Base-by-base conservation (phyloP, 2,888 invertebrate genomes). In the Ectemnius lituratus region DNA sequence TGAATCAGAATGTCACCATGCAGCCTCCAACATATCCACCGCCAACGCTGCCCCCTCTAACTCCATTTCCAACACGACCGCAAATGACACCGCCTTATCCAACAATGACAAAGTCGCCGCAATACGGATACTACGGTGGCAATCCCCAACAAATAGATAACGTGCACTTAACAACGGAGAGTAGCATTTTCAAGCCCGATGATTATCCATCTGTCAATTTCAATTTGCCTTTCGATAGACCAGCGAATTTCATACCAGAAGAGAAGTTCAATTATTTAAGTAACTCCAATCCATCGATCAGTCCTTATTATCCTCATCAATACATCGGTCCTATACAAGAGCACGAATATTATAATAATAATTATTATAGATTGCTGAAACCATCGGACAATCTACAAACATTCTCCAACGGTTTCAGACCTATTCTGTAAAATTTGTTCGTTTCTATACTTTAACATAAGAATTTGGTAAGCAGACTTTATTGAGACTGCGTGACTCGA, bases 121-220 rank as follows among this genome's bases (percentile, higher is more conserved):
- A 78, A 61, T 37, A 73, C 45, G 88, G 87, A 4, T 89, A 89
- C 60, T 89, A 88, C 52, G 86, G 85, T 4, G 90, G 90, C 28
- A 73, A 80, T 77, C 85, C 89, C 0, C 90, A 89, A 67, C 73
- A 85, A 8, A 64, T 89, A 20, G 75, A 80, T 0, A 72, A 88
- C 23, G 11, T 89, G 0, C 82, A 81, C 2, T 72, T 88, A 2
- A 89, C 88, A 2, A 85, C 87, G 6, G 68, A 71, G 13, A 4
- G 66, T 8, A 67, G 66, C 46, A 37, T 67, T 1, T 60, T 60
- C 20, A 60, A 49, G 6, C 76, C 78, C 52, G 72, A 63, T 2
- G 72, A 70, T 47, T 69, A 73, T 57, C 74, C 58, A 0, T 70
- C 65, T 2, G 23, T 73, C 27, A 70, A 75, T 60, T 84, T 81